These are phyloP conservation scores for Drosophila leontia DNA, from an alignment of 1,140 invertebrate species.

Conservation along the genomic window DNA sequence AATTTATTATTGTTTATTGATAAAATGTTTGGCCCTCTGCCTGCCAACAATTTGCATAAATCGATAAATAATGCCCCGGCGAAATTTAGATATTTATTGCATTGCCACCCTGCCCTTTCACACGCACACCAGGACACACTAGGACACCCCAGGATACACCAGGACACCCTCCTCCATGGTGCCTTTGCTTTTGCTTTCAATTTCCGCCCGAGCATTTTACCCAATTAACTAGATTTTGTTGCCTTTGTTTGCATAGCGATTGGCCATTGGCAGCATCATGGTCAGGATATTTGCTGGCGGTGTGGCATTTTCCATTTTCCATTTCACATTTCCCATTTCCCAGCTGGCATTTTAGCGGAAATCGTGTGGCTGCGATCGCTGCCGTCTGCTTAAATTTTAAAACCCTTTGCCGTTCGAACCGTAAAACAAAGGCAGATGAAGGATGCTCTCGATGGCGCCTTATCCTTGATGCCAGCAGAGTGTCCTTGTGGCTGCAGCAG, in stretches of 20 bases:
- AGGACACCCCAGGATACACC: not conserved
- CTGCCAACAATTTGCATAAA: constrained; percentile 71
- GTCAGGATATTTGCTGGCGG: constrained; percentile 14
- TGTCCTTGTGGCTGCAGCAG: not conserved
- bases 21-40: constrained; percentile 55
- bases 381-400: constrained; percentile 20
- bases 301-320: constrained; percentile 13
- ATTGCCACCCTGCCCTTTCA: constrained; percentile 33
- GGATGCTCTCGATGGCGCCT: not conserved
- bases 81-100: constrained; percentile 78
- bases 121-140: not conserved
- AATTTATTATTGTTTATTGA: constrained; percentile 83
- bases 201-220: constrained; percentile 75
- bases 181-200: constrained; percentile 74
- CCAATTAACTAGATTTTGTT: constrained; percentile 81
- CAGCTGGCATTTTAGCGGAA: constrained; percentile 61
- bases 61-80: constrained; percentile 74
- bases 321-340: constrained; percentile 33
- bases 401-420: constrained; percentile 1
- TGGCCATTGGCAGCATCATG: constrained; percentile 11
- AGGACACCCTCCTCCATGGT: not conserved
- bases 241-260: constrained; percentile 53
- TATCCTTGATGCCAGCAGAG: not conserved
- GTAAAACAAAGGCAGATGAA: constrained; percentile 32
- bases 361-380: constrained; percentile 57